Conservation (phyloP, 2,797 vertebrate genomes). For the Esox lucius region DNA sequence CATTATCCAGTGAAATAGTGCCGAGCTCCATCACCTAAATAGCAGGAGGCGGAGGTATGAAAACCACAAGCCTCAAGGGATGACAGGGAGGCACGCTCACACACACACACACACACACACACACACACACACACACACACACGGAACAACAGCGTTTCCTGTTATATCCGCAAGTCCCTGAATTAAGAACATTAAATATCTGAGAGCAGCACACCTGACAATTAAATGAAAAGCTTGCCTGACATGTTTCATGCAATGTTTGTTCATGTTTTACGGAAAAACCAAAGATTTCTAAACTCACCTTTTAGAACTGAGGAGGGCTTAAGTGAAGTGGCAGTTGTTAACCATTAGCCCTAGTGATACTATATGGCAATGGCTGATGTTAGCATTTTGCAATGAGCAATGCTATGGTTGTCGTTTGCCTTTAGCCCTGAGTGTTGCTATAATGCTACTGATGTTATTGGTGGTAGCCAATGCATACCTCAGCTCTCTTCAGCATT, state of each 20-base stretch:
- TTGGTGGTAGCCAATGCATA: constrained; percentile 59
- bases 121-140: background rate
- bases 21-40: too few species aligned
- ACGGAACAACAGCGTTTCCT: background rate
- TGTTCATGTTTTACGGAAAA: background rate
- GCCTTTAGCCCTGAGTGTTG: background rate
- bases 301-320: background rate
- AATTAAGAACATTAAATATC: background rate
- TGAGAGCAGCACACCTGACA: background rate
- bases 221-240: background rate
- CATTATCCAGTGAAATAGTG: too few species aligned
- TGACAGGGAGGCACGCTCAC: constrained; percentile 22
- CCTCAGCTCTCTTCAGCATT: constrained; percentile 99
- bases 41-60: constrained; percentile 47
- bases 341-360: background rate
- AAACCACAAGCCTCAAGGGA: constrained; percentile 46
- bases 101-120: constrained; percentile 37
- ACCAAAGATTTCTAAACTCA: background rate
- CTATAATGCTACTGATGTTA: background rate
- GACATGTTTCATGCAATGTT: background rate
- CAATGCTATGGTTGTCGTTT: background rate
- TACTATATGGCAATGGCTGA: background rate
- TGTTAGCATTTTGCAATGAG: background rate
- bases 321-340: background rate
- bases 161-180: too few species aligned